Evolutionary conservation across 2,888 invertebrate species (phyloP).

Genomic region (Phymatocera aterrima): DNA sequence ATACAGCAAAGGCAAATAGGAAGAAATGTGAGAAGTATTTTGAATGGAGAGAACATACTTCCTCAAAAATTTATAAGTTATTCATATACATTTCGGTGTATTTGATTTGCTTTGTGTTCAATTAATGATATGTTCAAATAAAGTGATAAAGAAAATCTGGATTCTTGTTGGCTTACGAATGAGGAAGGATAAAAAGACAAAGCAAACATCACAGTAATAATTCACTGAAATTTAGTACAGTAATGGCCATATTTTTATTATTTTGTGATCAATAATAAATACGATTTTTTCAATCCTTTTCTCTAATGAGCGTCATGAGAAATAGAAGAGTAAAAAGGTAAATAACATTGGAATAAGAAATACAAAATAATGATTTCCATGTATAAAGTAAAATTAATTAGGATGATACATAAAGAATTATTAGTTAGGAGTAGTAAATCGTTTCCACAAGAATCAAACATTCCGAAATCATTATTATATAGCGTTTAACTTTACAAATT

Average conservation of each 20-base stretch:
- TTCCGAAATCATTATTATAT: conserved; percentile 8
- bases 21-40: neutral
- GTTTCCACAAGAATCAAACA: conserved; percentile 7
- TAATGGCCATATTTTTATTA: no score
- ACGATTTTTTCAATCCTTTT: neutral
- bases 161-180: neutral
- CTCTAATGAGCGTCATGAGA: neutral
- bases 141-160: neutral
- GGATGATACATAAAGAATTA: neutral
- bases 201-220: neutral
- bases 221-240: no score
- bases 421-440: conserved; percentile 1
- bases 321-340: neutral
- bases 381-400: no score
- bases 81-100: neutral
- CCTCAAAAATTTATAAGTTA: neutral
- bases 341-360: no score
- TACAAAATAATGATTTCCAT: neutral
- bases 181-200: neutral
- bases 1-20: neutral
- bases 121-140: conserved; percentile 4
- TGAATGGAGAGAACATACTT: neutral
- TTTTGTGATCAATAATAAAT: neutral
- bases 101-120: neutral
- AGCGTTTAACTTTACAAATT: neutral